phyloP scores from a whole-genome alignment of 2,113 vertebrate species.

The Entelurus aequoreus region DNA sequence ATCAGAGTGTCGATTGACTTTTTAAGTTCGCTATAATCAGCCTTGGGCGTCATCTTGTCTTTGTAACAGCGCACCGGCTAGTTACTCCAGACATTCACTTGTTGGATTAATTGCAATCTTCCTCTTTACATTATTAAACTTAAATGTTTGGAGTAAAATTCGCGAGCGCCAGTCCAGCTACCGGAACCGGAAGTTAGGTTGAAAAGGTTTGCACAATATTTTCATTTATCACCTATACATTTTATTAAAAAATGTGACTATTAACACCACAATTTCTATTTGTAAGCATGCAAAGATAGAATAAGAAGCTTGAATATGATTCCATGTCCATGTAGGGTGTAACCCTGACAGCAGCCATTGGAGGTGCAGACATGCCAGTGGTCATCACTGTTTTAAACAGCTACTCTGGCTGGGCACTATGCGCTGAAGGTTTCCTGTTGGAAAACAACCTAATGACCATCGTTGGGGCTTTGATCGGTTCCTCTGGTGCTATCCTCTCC shows the following conservation, averaged over 20 bases:
- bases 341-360: conserved; percentile 75
- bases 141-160: no score
- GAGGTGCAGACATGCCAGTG: conserved; percentile 80
- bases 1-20: no score
- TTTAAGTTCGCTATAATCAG: no score
- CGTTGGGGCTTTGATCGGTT: conserved; percentile 77
- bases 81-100: no score
- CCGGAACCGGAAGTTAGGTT: no score
- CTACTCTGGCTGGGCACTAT: conserved; percentile 79
- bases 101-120: no score
- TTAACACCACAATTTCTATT: not conserved
- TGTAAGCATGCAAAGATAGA: not conserved
- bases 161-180: no score
- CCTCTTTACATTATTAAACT: no score
- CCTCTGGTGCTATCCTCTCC: conserved; percentile 77
- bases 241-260: not conserved
- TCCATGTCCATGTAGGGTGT: conserved; percentile 62
- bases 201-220: no score
- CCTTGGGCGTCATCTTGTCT: no score
- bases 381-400: conserved; percentile 80
- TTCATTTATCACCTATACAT: no score
- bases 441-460: conserved; percentile 80
- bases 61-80: no score
- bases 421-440: conserved; percentile 74
- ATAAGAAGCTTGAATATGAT: not conserved